Evolutionary conservation across 37 sponge, comb jelly and placozoan genomes (phyloP).

Genomic region (Cliona cf. orientalis): DNA sequence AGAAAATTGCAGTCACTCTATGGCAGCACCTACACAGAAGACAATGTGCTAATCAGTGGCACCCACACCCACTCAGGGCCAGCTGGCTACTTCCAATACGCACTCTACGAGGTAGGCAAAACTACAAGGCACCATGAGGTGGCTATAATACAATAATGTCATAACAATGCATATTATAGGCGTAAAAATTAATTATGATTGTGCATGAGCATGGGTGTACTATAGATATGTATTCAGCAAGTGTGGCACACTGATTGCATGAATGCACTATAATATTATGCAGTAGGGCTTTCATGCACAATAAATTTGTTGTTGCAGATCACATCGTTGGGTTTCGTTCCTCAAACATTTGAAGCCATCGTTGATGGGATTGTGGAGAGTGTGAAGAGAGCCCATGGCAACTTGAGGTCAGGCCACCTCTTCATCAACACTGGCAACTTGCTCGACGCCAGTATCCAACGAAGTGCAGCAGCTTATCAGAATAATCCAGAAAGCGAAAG

Average conservation of each 20-base stretch:
- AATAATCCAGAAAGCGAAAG: constrained; percentile 77
- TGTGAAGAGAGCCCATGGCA: constrained; percentile 75
- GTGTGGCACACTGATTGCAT: too few relatives aligned
- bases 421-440: constrained; percentile 61
- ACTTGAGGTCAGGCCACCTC: constrained; percentile 62
- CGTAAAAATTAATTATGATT: not conserved
- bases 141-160: not conserved
- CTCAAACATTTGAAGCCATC: constrained; percentile 63
- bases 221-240: not conserved
- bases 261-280: too few relatives aligned
- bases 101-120: constrained; percentile 83
- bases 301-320: constrained; percentile 70
- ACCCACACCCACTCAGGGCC: constrained; percentile 95
- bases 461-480: constrained; percentile 90
- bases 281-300: too few relatives aligned
- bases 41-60: constrained; percentile 90
- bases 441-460: constrained; percentile 76
- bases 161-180: not conserved
- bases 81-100: constrained; percentile 93
- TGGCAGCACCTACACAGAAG: constrained; percentile 77
- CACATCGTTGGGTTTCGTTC: constrained; percentile 83
- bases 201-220: not conserved
- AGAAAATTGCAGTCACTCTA: constrained; percentile 62
- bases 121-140: not conserved
- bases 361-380: constrained; percentile 90